These are phyloP conservation scores for Erebia ligea DNA, from an alignment of 2,888 invertebrate species.

Conservation along the genomic window DNA sequence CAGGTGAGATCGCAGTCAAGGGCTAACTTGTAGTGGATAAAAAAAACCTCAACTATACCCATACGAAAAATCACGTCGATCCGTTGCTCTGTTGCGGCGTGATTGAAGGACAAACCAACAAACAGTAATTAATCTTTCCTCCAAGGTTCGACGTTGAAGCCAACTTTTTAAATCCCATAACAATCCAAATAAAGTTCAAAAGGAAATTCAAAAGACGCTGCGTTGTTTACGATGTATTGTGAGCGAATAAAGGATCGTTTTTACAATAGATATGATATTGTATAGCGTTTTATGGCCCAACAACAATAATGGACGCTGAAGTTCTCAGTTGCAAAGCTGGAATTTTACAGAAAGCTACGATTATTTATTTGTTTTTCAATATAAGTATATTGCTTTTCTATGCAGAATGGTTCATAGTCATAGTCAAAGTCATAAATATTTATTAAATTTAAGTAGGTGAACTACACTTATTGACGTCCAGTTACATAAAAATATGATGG, in stretches of 20 bases:
- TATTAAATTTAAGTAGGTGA: too few relatives aligned
- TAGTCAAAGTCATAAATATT: too few relatives aligned
- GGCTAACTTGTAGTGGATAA: too few relatives aligned
- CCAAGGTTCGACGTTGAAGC: neutral
- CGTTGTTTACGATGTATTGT: conserved; percentile 29
- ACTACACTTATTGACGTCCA: too few relatives aligned
- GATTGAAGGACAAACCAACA: too few relatives aligned
- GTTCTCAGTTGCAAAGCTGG: conserved; percentile 1
- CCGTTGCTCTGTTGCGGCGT: too few relatives aligned
- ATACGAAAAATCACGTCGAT: too few relatives aligned
- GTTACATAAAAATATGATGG: too few relatives aligned
- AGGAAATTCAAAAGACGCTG: conserved; percentile 16
- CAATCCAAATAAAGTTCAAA: conserved; percentile 12
- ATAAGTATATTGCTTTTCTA: too few relatives aligned
- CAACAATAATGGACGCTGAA: conserved; percentile 22
- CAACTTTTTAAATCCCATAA: conserved; percentile 8
- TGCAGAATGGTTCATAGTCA: too few relatives aligned
- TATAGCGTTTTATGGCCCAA: conserved; percentile 21
- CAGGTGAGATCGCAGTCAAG: too few relatives aligned
- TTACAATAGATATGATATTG: conserved; percentile 23
- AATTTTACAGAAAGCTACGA: neutral
- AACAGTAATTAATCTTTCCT: neutral
- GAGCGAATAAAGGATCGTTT: conserved; percentile 16
- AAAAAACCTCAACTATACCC: too few relatives aligned
- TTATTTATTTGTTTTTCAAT: neutral